These are phyloP conservation scores for Halichondria panicea DNA, from an alignment of 37 sponge, comb jelly and placozoan species.

Conservation along the genomic window DNA sequence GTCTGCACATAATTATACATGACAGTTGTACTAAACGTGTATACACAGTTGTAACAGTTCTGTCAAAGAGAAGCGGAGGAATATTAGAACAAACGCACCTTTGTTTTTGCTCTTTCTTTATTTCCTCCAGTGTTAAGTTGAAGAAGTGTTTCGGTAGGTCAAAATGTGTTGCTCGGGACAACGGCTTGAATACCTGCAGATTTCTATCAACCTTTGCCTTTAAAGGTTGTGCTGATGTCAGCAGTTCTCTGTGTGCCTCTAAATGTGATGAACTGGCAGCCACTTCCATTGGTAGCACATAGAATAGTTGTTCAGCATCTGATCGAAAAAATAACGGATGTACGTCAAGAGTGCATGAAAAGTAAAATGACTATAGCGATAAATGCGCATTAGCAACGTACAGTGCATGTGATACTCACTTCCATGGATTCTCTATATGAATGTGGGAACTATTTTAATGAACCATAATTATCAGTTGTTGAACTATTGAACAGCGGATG, in stretches of 20 bases:
- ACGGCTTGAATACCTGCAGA: conserved; percentile 40
- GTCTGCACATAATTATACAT: not conserved
- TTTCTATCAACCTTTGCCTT: conserved; percentile 61
- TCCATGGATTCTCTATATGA: not conserved
- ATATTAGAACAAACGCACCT: conserved; percentile 19
- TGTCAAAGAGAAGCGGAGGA: not conserved
- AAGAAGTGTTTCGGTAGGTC: conserved; percentile 54
- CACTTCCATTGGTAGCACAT: conserved; percentile 41
- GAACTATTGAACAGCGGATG: too few species aligned
- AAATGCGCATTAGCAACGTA: not conserved
- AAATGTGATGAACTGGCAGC: conserved; percentile 11
- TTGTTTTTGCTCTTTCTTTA: conserved; percentile 67
- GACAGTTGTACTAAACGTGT: not conserved
- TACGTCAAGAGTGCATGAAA: too few species aligned
- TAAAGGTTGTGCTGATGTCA: conserved; percentile 40
- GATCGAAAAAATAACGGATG: not conserved
- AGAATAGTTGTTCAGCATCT: conserved; percentile 67
- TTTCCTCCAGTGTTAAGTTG: conserved; percentile 66
- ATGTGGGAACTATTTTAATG: too few species aligned
- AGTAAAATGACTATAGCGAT: too few species aligned
- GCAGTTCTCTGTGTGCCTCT: conserved; percentile 21
- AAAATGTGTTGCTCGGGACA: conserved; percentile 48
- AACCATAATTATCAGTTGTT: too few species aligned
- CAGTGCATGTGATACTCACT: not conserved
- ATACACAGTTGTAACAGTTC: not conserved